Conservation (phyloP, 1,140 invertebrate genomes). For the Galleria mellonella region DNA sequence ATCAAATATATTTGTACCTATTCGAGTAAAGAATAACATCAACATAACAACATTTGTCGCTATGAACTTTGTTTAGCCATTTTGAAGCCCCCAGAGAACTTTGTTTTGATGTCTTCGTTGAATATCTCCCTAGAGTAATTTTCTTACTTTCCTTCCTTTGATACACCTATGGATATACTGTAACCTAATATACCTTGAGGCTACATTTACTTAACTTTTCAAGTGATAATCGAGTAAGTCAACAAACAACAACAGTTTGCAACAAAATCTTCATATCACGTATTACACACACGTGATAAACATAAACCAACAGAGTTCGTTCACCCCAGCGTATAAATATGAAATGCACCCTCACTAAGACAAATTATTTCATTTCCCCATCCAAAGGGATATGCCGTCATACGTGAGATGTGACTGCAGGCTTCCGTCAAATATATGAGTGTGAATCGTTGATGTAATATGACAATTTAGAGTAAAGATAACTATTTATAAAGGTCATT, state of each 20-base stretch:
- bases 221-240: not conserved
- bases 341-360: slow-evolving; percentile 66
- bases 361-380: slow-evolving; percentile 71
- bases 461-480: slow-evolving; percentile 32
- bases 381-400: slow-evolving; percentile 31
- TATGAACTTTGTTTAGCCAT: too few relatives aligned
- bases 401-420: slow-evolving; percentile 51
- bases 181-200: too few relatives aligned
- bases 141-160: too few relatives aligned
- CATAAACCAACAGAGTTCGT: slow-evolving; percentile 27
- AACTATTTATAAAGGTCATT: too few relatives aligned
- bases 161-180: too few relatives aligned
- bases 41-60: too few relatives aligned
- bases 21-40: too few relatives aligned
- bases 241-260: not conserved
- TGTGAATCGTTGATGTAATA: slow-evolving; percentile 22
- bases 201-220: too few relatives aligned
- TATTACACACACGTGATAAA: slow-evolving; percentile 8
- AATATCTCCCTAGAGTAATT: too few relatives aligned
- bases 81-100: too few relatives aligned
- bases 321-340: slow-evolving; percentile 56
- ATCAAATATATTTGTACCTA: too few relatives aligned
- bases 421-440: slow-evolving; percentile 35
- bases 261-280: slow-evolving; percentile 2
- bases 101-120: too few relatives aligned